phyloP scores from a whole-genome alignment of 2,113 vertebrate genomes.

The Brachirus orientalis region DNA sequence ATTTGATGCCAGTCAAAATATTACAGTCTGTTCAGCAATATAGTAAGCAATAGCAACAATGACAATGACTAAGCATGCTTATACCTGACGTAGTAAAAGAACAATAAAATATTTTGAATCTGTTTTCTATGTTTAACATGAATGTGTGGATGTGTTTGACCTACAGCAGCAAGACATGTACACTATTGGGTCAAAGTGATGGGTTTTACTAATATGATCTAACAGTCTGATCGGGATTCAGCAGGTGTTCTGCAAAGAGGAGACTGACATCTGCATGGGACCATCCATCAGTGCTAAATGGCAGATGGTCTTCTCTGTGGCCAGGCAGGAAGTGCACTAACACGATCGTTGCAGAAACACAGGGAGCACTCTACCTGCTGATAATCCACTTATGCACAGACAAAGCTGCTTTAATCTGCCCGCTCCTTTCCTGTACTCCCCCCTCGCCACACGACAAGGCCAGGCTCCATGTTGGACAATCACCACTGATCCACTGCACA shows the following conservation, averaged over 20 bases:
- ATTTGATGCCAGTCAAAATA: constrained; percentile 71
- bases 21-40: constrained; percentile 64
- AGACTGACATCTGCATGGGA: constrained; percentile 68
- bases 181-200: constrained; percentile 57
- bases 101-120: no score
- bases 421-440: constrained; percentile 40
- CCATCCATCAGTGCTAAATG: constrained; percentile 81
- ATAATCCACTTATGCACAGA: constrained; percentile 82
- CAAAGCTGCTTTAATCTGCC: constrained; percentile 81
- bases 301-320: constrained; percentile 80
- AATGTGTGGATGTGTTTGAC: constrained; percentile 25
- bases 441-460: constrained; percentile 60
- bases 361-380: constrained; percentile 81
- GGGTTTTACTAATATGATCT: constrained; percentile 56
- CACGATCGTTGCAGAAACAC: constrained; percentile 74
- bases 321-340: constrained; percentile 78
- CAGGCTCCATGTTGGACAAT: constrained; percentile 59
- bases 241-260: constrained; percentile 63
- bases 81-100: constrained; percentile 17
- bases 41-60: constrained; percentile 51
- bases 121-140: no score
- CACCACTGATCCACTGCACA: constrained; percentile 61
- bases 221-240: constrained; percentile 75
- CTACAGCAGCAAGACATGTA: constrained; percentile 21
- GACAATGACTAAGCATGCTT: constrained; percentile 56